Percentiles rank a stretch among this genome's conserved stretches.
Conservation (phyloP, 2,113 vertebrate genomes). For the Elachura formosa region DNA sequence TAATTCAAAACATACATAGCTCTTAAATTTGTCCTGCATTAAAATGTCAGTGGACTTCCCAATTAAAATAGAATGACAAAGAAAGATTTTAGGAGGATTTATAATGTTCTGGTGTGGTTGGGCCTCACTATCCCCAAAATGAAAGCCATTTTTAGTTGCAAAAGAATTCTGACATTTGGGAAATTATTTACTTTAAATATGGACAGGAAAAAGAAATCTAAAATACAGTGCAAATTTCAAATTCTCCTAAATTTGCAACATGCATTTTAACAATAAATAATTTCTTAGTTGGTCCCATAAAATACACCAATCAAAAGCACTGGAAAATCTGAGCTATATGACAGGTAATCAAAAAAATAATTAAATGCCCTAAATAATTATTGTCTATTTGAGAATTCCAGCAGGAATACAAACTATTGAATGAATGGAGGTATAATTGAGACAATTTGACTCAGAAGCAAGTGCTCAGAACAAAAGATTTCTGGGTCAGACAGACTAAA, state of each 20-base stretch:
- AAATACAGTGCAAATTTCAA: background rate
- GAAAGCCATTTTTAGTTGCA: background rate
- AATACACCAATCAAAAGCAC: background rate
- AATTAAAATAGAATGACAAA: background rate
- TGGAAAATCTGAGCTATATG: background rate
- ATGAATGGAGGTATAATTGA: conserved; percentile 1
- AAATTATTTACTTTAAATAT: background rate
- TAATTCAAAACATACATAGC: background rate
- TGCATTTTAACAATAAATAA: background rate
- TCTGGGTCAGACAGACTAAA: background rate
- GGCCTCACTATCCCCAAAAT: background rate
- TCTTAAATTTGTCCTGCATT: background rate
- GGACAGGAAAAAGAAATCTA: background rate
- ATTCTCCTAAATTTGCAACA: background rate
- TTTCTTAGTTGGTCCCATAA: background rate
- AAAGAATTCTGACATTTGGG: background rate
- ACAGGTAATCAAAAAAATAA: background rate
- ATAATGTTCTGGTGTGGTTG: background rate
- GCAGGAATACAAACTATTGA: background rate
- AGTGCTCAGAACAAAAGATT: background rate
- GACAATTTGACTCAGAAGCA: background rate
- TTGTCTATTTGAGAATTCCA: background rate
- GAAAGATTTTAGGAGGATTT: background rate
- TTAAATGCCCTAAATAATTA: conserved; percentile 32
- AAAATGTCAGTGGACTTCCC: background rate